Evolutionary conservation across 2,113 vertebrate genomes (phyloP).

Genomic region (Chloropsis cyanopogon): DNA sequence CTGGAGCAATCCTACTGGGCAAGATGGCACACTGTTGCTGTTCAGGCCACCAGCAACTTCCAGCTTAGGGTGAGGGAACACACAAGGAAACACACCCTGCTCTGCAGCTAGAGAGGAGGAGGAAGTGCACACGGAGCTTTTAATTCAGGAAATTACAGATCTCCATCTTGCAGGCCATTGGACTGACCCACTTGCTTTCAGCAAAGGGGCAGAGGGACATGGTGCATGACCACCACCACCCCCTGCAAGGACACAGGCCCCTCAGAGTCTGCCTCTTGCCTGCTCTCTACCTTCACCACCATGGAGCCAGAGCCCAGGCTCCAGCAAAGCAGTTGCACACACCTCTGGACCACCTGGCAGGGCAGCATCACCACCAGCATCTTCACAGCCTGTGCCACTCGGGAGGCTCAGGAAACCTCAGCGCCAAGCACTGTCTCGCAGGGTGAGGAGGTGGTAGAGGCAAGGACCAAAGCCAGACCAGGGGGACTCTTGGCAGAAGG

Average conservation of each 20-base stretch:
- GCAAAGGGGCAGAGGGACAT: background rate
- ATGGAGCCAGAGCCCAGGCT: background rate
- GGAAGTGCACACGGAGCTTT: background rate
- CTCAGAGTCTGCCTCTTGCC: background rate
- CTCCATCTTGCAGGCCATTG: background rate
- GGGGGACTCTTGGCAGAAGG: background rate
- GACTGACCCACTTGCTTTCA: background rate
- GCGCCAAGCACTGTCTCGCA: background rate
- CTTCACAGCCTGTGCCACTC: fast-evolving
- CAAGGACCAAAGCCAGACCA: background rate
- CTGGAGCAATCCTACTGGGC: background rate
- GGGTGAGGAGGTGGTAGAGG: background rate
- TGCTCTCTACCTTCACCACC: background rate
- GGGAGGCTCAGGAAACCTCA: background rate
- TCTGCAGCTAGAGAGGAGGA: background rate
- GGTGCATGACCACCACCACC: background rate
- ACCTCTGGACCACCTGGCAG: background rate
- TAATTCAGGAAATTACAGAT: background rate
- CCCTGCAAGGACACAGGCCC: background rate
- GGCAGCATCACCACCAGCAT: fast-evolving
- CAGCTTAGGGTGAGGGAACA: background rate
- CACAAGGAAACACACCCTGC: background rate
- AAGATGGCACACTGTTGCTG: background rate
- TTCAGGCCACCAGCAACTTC: background rate
- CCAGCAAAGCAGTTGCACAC: background rate